Base-by-base conservation (phyloP, 2,888 invertebrate genomes). In the Lymantria monacha region DNA sequence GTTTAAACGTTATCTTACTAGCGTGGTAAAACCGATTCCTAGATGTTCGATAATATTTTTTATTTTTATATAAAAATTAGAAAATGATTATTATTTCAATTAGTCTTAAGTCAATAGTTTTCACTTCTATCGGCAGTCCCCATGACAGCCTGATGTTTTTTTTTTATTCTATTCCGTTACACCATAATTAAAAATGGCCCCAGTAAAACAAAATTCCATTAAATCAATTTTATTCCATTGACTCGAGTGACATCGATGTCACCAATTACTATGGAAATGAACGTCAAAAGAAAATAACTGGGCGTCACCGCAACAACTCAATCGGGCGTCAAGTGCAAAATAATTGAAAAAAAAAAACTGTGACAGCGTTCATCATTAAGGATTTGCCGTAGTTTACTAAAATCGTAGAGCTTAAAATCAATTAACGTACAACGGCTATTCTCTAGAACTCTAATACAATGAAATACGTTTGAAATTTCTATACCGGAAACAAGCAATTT, bases 251-350 rank as follows among this genome's bases (percentile, higher is more conserved):
- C 30, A 52, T 45, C 36, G 37, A 43, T 54, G 57, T 57, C 49
- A 55, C 52, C 30, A 41, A 14, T 46, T 41, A 46, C 31, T 30
- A 40, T 10, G 43, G 33, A 50, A 53, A 52, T 12, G 37, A 49
- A 5, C 22, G 10, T 13, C 31, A 37, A 47, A 22, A 22, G 22
- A 60, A 43, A n/a, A 15, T 46, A 46, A 44, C 10, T 15, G 12
- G 8, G 9, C 7, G 48, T 30, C 36, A 36, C 55, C 49, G 52
- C 55, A 62, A 66, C 64, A 51, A 49, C 54, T 58, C 61, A 67
- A 70, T 69, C 62, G 44, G 38, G 44, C 66, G 51, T 61, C 54
- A 61, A 68, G 56, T 61, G 53, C 51, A 46, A 55, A 59, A 47
- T 63, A 68, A 66, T 61, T 63, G 46, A 55, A 61, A 62, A 44